Conservation (phyloP, 2,888 invertebrate species). For the Caenorhabditis sinica region DNA sequence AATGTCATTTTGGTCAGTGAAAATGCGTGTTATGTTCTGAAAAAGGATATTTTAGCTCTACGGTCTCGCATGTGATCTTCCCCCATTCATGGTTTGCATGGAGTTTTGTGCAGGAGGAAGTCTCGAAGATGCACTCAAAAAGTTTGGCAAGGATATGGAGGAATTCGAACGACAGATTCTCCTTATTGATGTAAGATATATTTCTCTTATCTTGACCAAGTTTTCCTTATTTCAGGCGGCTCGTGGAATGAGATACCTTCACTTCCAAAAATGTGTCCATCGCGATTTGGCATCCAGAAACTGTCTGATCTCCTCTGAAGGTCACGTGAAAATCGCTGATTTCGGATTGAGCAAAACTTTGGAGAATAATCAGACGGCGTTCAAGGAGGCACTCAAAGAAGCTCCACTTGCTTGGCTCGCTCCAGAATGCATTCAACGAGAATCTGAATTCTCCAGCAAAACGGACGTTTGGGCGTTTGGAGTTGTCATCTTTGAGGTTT, state of each 20-base stretch:
- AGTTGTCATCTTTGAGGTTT: slow-evolving; percentile 74
- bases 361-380: slow-evolving; percentile 46
- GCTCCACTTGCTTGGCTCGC: slow-evolving; percentile 74
- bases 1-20: slow-evolving; percentile 69
- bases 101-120: slow-evolving; percentile 88
- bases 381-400: slow-evolving; percentile 63
- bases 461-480: slow-evolving; percentile 79
- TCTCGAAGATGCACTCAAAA: slow-evolving; percentile 68
- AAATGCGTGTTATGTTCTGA: not conserved
- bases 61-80: slow-evolving; percentile 97
- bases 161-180: slow-evolving; percentile 57
- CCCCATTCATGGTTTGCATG: slow-evolving; percentile 99
- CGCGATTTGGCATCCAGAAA: slow-evolving; percentile 92
- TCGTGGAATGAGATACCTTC: slow-evolving; percentile 91
- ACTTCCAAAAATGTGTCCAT: slow-evolving; percentile 91
- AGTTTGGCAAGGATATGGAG: slow-evolving; percentile 66
- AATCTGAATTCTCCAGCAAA: slow-evolving; percentile 70
- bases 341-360: slow-evolving; percentile 79
- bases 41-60: slow-evolving; percentile 87
- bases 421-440: slow-evolving; percentile 73
- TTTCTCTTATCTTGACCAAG: not conserved
- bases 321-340: slow-evolving; percentile 82
- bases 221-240: slow-evolving; percentile 85
- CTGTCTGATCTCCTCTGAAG: slow-evolving; percentile 86
- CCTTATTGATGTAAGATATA: slow-evolving; percentile 55